phyloP scores from a whole-genome alignment of 2,113 vertebrate species.

The Girardinichthys multiradiatus region DNA sequence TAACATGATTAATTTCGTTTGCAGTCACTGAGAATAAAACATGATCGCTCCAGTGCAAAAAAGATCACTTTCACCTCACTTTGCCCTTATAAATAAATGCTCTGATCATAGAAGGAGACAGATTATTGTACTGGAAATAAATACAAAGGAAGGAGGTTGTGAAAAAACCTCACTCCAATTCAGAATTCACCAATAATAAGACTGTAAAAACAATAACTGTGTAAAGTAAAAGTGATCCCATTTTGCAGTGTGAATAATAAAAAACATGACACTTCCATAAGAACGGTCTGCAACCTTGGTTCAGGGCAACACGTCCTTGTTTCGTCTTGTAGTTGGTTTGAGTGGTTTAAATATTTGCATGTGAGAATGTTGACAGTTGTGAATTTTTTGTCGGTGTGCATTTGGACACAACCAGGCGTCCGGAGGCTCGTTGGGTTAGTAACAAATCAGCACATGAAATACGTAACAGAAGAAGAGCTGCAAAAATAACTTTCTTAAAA shows the following conservation, averaged over 20 bases:
- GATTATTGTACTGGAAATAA: conserved; percentile 9
- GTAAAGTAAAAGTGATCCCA: conserved; percentile 20
- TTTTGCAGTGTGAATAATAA: conserved; percentile 57
- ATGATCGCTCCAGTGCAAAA: conserved; percentile 51
- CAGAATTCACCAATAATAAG: conserved; percentile 13
- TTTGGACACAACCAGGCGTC: conserved; percentile 39
- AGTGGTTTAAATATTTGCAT: conserved; percentile 9
- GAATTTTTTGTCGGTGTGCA: not conserved
- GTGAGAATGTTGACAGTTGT: conserved; percentile 10
- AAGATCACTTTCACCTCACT: conserved; percentile 13
- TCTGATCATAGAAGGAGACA: conserved; percentile 13
- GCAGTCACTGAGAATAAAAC: conserved; percentile 70
- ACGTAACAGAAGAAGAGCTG: conserved; percentile 53
- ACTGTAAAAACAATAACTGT: conserved; percentile 28
- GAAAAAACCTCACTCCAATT: conserved; percentile 9
- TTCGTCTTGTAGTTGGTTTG: conserved; percentile 6
- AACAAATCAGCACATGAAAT: conserved; percentile 60
- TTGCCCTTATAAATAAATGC: conserved; percentile 8
- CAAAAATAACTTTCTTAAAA: conserved; percentile 66
- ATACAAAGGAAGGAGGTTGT: not conserved
- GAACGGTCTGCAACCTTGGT: conserved; percentile 29
- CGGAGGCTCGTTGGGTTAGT: conserved; percentile 70
- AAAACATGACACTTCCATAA: conserved; percentile 52
- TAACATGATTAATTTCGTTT: conserved; percentile 66
- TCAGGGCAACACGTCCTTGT: conserved; percentile 35